Evolutionary conservation across 2,888 invertebrate species (phyloP), one percentile per base, ranked within the genome.

Genomic region (Drosophila villosipedis): DNA sequence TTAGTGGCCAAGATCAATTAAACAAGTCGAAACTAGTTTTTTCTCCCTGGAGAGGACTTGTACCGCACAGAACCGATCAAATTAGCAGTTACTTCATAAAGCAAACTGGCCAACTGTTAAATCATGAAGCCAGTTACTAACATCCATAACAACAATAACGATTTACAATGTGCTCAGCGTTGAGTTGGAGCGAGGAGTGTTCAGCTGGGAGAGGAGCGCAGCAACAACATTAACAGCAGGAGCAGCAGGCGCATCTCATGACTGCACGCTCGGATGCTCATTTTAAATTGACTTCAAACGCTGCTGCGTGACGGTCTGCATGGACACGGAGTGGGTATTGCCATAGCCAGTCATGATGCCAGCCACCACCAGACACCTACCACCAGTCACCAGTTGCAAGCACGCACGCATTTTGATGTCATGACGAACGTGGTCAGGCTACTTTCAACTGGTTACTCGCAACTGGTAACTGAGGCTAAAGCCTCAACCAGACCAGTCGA

Each of bases 221-320:
- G 49, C 6, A 4, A 25, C 25, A 35, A 28, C 47, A 22, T n/a
- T 10, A 60, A 58, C 47, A 47, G 22, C 43, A 72, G 31, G 30
- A 75, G 58, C 57, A 47, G n/a, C 69, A 68, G 59, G 82, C 69
- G 75, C 89, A 84, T 83, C 89, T 83, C 91, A 91, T 86, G 90
- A 79, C 82, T 84, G 91, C 87, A 90, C 88, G 89, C 91, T 84
- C 88, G 84, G 77, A 79, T 89, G 89, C 91, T 89, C 84, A 89
- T 90, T 89, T 90, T 84, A 89, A 89, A 90, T 89, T 89, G 89
- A 89, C 89, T 89, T 90, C 88, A 89, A 90, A 90, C 87, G 90
- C 82, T 89, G 83, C 84, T 90, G 83, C 89, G 91, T 89, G 91
- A 90, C 82, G 84, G 73, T 81, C 86, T 77, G 89, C 84, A 82